Evolutionary conservation across 1,140 invertebrate species (phyloP).

Genomic region (roundworm (Caenorhabditis elegans)): WBcel235 BX284605.5:8787501-8788000

Average conservation of each 20-base stretch:
- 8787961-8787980: not conserved
- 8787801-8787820: not conserved
- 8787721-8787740: not conserved
- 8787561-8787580: constrained; percentile 59
- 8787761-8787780: not conserved
- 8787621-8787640: not conserved
- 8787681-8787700: not conserved
- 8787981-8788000: not conserved
- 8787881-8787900: not conserved
- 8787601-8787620: not conserved
- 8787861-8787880: not conserved
- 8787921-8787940: not conserved
- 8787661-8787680: not conserved
- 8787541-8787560: constrained; percentile 57
- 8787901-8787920: not conserved
- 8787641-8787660: not conserved
- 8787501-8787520: constrained; percentile 59
- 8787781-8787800: constrained; percentile 30
- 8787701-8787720: constrained; percentile 1
- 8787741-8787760: not conserved
- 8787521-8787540: constrained; percentile 62
- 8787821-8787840: not conserved
- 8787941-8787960: constrained; percentile 4
- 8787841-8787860: not conserved
- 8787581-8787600: constrained; percentile 46